Base-by-base conservation (phyloP, 2,888 invertebrate genomes). In the Gasteruption jaculator region DNA sequence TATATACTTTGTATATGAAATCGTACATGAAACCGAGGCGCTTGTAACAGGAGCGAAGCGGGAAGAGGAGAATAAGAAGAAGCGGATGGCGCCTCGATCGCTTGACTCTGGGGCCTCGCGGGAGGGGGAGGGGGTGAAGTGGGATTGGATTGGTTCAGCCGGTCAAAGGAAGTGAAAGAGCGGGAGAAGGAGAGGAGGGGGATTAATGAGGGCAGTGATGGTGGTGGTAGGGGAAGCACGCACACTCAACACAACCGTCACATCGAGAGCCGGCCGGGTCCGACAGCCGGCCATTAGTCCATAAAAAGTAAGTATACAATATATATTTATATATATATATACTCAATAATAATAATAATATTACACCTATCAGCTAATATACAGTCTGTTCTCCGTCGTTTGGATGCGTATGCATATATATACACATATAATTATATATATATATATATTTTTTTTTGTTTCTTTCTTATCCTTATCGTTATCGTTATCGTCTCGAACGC, bases 191-290 rank as follows among this genome's bases (percentile, higher is more conserved):
- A 37, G 41, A 41, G 19, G 15, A 19, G 35, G 21, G 20, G 26
- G 41, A 39, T 44, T 45, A 45, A 46, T 39, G 48, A 36, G 46
- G 43, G 49, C 27, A 38, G 39, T 36, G 38, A 45, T 22, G 33
- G 31, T 27, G 25, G 33, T 14, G 25, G 15, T 39, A 51, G 50
- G 61, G 62, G 64, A 65, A 64, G 64, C 65, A 67, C 61, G 61
- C 63, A 67, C 64, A 66, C 63, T 68, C 68, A 65, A 65, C 68
- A 68, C 63, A 67, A 68, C 66, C 68, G 63, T 69, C 65, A 69
- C 62, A 68, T 66, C 61, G 62, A 68, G n/a, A n/a, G 61, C 63
- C 57, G 65, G 65, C 61, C 62, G 59, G 57, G 60, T 60, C 57
- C 60, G 48, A n/a, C n/a, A n/a, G n/a, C n/a, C 49, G 63, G 61